Evolutionary conservation across 2,797 vertebrate genomes (phyloP).

Genomic region (Pseudomugil tenellus): DNA sequence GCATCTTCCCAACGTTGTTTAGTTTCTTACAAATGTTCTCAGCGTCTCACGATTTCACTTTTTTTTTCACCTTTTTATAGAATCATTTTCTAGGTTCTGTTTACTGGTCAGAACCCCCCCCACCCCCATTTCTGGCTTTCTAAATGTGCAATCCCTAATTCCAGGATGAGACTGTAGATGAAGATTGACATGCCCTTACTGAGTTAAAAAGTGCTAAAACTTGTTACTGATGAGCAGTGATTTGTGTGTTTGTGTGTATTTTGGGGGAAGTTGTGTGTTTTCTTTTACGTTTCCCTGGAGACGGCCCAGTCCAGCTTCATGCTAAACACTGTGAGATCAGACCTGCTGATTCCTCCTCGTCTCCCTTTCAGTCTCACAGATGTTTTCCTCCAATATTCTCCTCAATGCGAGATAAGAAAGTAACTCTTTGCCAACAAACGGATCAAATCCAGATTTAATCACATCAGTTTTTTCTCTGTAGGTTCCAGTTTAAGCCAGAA

Average conservation of each 20-base stretch:
- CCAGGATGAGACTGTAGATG: no score
- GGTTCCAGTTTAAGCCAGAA: no score
- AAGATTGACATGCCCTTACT: constrained; percentile 3
- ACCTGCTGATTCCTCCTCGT: background rate
- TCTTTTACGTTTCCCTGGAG: constrained; percentile 38
- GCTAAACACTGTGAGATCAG: constrained; percentile 35
- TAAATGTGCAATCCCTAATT: constrained; percentile 19
- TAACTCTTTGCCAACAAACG: background rate
- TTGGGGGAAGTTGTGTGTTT: constrained; percentile 18
- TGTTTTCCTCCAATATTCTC: no score
- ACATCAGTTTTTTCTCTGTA: no score
- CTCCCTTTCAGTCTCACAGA: background rate
- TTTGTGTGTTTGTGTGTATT: constrained; percentile 19
- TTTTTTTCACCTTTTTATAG: background rate
- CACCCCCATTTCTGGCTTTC: constrained; percentile 19
- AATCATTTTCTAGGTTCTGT: background rate
- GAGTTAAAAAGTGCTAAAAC: constrained; percentile 13
- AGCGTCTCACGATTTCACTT: background rate
- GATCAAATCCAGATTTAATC: no score
- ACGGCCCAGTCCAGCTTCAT: background rate
- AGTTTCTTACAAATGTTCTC: background rate
- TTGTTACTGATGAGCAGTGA: constrained; percentile 1
- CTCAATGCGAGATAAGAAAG: background rate
- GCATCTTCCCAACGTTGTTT: constrained; percentile 2
- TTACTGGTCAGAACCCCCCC: no score